Evolutionary conservation across 1,140 invertebrate genomes (phyloP), one percentile per base, ranked within the genome.

Genomic region (Latrodectus geometricus): DNA sequence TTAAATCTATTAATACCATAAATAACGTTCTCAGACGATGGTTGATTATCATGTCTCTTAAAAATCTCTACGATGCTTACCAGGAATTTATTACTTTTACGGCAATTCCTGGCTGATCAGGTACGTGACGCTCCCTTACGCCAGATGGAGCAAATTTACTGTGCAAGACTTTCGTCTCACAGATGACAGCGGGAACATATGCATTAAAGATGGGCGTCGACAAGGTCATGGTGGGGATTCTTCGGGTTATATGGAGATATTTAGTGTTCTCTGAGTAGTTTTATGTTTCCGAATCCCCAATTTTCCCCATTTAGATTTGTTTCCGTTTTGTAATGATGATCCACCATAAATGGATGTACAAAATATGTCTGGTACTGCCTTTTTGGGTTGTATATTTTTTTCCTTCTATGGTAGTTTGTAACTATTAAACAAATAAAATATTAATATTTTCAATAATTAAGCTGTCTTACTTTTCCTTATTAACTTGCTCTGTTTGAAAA

Each of bases 1-100:
- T 76, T 76, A 76, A 76, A 76, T 76, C 74, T 76, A 76, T 76
- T 76, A 76, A 76, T 76, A 50, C 50, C 74, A 76, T 76, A 76
- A 76, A 76, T 52, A 23, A 54, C 52, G 20, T 61, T 56, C 23
- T 15, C 20, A 2, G 15, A 21, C 8, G 54, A 76, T 21, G 74
- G 54, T 75, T 76, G 54, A 54, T 14, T 61, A 15, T 20, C 52
- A 7, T 23, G 3, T 76, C 74, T 76, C 52, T 76, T 76, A 23
- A 76, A 54, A 23, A 76, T 52, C 74, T 0, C 17, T 21, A 76
- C 15, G n/a, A 21, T 76, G 20, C 21, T 76, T 76, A 21, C 9
- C n/a, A 20, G 21, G 21, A 76, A 76, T 61, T 76, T 76, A 61
- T 61, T 54, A 11, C 52, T 52, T 54, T 76, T 76, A 20, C 17